Percentiles rank a stretch among this genome's conserved stretches.
These are phyloP conservation scores for Pecten maximus DNA, from an alignment of 2,888 invertebrate species.

Conservation along the genomic window DNA sequence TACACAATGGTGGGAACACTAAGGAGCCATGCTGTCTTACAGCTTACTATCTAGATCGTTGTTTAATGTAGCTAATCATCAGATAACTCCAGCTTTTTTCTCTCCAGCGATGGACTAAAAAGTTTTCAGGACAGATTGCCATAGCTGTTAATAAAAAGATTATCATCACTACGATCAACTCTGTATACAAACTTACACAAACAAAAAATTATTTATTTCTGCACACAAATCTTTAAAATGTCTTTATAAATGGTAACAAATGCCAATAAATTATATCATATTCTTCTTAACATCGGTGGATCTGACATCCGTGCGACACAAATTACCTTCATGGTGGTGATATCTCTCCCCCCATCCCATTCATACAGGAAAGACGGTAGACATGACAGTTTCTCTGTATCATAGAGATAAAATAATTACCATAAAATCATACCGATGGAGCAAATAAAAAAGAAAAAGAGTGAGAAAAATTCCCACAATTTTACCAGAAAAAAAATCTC, in stretches of 20 bases:
- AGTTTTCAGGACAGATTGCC: constrained; percentile 11
- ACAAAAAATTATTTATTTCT: constrained; percentile 33
- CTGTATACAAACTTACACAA: constrained; percentile 20
- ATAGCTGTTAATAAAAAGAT: constrained; percentile 29
- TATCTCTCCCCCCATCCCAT: not conserved
- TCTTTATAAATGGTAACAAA: constrained; percentile 30
- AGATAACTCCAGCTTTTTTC: not conserved
- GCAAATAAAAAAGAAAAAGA: not conserved
- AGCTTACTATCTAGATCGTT: not conserved
- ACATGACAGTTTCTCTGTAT: not conserved
- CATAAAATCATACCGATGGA: not conserved
- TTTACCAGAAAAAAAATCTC: not conserved
- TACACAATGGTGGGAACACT: not conserved
- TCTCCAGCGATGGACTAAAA: constrained; percentile 6
- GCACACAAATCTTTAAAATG: constrained; percentile 30
- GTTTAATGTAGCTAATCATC: constrained; percentile 30
- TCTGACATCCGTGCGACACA: constrained; percentile 30
- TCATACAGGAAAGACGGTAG: constrained; percentile 16
- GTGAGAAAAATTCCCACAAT: constrained; percentile 28
- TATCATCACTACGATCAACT: not conserved
- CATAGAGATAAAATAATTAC: not conserved
- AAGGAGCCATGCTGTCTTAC: not conserved
- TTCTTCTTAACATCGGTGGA: not conserved
- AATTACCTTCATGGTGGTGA: not conserved
- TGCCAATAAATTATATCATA: constrained; percentile 28